Conservation (phyloP, 2,888 invertebrate species). For the Herminia tarsipennalis region DNA sequence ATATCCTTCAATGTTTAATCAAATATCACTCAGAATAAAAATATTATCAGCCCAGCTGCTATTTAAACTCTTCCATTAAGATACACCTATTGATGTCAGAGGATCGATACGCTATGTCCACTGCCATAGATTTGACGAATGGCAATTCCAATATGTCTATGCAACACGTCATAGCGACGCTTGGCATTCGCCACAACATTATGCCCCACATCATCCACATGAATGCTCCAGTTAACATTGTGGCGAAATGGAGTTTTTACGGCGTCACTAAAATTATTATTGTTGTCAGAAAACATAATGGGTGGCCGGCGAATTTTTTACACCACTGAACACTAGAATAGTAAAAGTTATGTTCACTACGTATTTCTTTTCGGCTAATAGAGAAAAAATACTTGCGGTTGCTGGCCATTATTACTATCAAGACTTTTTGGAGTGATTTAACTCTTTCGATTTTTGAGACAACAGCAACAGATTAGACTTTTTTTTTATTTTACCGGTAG, state of each 20-base stretch:
- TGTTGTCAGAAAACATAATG: constrained; percentile 43
- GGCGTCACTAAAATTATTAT: constrained; percentile 46
- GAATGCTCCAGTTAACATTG: constrained; percentile 41
- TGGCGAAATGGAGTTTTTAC: constrained; percentile 45
- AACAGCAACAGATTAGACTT: too few species aligned
- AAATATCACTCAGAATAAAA: too few species aligned
- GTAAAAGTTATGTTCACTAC: constrained; percentile 12
- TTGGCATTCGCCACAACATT: not conserved
- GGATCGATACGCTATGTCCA: too few species aligned
- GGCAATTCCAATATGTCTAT: not conserved
- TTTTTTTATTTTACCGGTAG: too few species aligned
- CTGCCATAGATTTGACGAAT: not conserved
- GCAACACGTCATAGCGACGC: constrained; percentile 7
- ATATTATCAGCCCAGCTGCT: too few species aligned
- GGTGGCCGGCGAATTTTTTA: constrained; percentile 38
- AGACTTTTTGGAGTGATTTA: too few species aligned
- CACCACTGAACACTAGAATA: constrained; percentile 38
- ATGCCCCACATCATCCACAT: constrained; percentile 35
- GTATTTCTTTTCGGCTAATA: not conserved
- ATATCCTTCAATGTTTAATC: too few species aligned
- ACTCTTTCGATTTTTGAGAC: too few species aligned
- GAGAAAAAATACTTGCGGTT: not conserved
- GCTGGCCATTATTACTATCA: too few species aligned
- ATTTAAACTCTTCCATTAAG: too few species aligned
- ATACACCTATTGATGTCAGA: too few species aligned